Conservation (phyloP, 2,113 vertebrate species). For the Azemiops feae region DNA sequence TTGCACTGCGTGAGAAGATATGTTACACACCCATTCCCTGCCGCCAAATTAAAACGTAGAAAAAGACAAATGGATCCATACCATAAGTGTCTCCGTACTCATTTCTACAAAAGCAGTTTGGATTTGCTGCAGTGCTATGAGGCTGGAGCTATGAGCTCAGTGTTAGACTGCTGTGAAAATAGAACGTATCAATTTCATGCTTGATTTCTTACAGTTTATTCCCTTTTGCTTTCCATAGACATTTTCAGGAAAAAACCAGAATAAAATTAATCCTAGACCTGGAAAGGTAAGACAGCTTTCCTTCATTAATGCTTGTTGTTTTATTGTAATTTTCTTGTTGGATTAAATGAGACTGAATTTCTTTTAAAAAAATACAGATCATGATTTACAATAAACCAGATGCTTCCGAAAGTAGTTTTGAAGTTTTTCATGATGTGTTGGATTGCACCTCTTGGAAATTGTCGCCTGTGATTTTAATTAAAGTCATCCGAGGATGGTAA, state of each 20-base stretch:
- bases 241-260: constrained; percentile 64
- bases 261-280: constrained; percentile 85
- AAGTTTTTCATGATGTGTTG: constrained; percentile 77
- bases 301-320: background rate
- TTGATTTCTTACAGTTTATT: constrained; percentile 45
- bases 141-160: background rate
- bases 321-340: constrained; percentile 3
- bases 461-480: constrained; percentile 81
- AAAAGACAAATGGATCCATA: background rate
- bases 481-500: constrained; percentile 92
- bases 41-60: background rate
- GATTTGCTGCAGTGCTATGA: background rate
- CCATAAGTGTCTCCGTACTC: background rate
- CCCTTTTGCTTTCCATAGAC: constrained; percentile 50
- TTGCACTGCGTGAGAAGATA: background rate
- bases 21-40: background rate
- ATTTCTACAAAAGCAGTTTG: background rate
- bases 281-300: constrained; percentile 79
- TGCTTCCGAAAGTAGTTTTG: constrained; percentile 71
- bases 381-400: constrained; percentile 77
- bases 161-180: background rate
- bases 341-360: background rate
- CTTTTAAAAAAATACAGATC: constrained; percentile 68
- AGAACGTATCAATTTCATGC: background rate
- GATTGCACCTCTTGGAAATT: constrained; percentile 83